phyloP scores from a whole-genome alignment of 2,797 vertebrate genomes.

The Hafferia zeledoni region DNA sequence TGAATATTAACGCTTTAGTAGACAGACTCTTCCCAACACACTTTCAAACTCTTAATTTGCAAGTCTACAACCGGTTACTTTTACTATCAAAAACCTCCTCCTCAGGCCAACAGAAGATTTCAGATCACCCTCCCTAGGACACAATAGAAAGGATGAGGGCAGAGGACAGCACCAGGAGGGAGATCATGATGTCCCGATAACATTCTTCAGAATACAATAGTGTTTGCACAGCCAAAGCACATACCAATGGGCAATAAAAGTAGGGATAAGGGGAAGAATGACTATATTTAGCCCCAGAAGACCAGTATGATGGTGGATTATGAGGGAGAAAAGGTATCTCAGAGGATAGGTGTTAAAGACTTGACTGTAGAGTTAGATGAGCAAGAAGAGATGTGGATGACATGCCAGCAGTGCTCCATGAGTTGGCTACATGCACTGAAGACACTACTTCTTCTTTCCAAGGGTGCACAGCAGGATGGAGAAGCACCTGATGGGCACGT shows the following conservation, averaged over 20 bases:
- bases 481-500: neutral
- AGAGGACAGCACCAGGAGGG: neutral
- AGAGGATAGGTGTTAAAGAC: neutral
- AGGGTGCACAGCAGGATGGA: neutral
- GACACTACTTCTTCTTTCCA: neutral
- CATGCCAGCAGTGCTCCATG: neutral
- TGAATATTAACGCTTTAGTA: constrained; percentile 57
- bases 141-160: neutral
- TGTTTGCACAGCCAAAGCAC: neutral
- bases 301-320: neutral
- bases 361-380: neutral
- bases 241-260: neutral
- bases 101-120: neutral
- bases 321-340: neutral
- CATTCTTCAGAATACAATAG: neutral
- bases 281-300: neutral
- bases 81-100: neutral
- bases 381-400: rapidly evolving
- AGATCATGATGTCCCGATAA: neutral
- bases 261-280: neutral
- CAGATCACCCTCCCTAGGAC: neutral
- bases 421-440: neutral
- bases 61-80: neutral
- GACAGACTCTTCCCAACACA: neutral
- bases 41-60: constrained; percentile 31